Evolutionary conservation across 2,113 vertebrate genomes (phyloP).

Genomic region (Oryzias woworae): DNA sequence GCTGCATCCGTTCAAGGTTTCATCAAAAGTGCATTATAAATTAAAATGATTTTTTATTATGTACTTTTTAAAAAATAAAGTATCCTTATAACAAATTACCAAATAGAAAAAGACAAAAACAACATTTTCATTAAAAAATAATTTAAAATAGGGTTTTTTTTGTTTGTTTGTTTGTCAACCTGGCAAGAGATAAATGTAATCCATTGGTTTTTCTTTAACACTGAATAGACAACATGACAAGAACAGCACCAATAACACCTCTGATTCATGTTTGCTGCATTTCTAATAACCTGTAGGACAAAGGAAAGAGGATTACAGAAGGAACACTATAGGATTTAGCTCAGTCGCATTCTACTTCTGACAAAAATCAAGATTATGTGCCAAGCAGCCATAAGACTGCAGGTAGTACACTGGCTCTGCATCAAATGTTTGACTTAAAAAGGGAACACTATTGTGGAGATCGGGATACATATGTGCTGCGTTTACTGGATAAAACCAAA

Average conservation of each 20-base stretch:
- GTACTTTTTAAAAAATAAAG: too few species aligned
- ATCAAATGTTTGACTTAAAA: conserved; percentile 3
- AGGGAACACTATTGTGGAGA: neutral
- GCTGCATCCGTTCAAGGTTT: too few species aligned
- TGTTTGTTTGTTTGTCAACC: neutral
- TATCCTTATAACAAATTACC: too few species aligned
- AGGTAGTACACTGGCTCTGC: conserved; percentile 11
- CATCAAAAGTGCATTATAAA: too few species aligned
- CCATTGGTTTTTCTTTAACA: conserved; percentile 49
- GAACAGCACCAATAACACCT: conserved; percentile 58
- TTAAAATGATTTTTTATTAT: too few species aligned
- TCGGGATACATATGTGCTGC: neutral
- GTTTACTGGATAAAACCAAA: neutral
- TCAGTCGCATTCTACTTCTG: conserved; percentile 45
- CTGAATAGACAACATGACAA: conserved; percentile 57
- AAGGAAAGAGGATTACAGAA: conserved; percentile 55
- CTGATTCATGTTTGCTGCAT: conserved; percentile 45
- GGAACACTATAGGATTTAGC: conserved; percentile 54
- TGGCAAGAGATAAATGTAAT: conserved; percentile 48
- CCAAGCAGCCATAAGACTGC: conserved; percentile 6
- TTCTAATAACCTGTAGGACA: conserved; percentile 40
- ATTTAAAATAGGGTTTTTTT: too few species aligned
- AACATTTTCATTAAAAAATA: too few species aligned
- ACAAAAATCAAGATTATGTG: conserved; percentile 47
- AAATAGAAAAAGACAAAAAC: too few species aligned